Evolutionary conservation across 2,797 vertebrate species (phyloP).

Genomic region (Hirundo rustica): DNA sequence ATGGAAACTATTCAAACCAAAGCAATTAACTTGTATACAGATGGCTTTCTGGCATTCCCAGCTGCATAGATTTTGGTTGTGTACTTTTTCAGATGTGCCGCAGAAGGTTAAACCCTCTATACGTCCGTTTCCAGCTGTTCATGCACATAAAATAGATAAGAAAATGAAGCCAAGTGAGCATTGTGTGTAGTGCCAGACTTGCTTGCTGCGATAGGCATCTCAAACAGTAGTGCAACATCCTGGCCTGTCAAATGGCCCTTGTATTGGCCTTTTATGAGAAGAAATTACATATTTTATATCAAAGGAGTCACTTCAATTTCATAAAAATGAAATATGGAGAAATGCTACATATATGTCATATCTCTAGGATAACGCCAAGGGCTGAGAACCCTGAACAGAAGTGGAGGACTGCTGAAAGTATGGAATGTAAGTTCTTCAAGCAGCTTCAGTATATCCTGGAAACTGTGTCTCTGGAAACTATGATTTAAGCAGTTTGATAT

Average conservation of each 20-base stretch:
- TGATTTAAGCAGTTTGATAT: neutral
- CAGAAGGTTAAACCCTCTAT: slow-evolving; percentile 22
- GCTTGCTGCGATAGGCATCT: slow-evolving; percentile 22
- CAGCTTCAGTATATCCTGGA: neutral
- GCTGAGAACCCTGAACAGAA: neutral
- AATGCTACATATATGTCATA: neutral
- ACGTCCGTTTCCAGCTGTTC: slow-evolving; percentile 40
- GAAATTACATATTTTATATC: slow-evolving; percentile 39
- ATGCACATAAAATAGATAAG: slow-evolving; percentile 40
- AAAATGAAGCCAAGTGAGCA: slow-evolving; percentile 47
- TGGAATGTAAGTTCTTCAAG: neutral
- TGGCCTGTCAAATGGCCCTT: slow-evolving; percentile 19
- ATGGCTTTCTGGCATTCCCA: slow-evolving; percentile 58
- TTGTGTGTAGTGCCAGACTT: neutral
- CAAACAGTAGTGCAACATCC: slow-evolving; percentile 38
- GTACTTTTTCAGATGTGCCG: slow-evolving; percentile 39
- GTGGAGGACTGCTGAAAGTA: neutral
- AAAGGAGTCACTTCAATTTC: slow-evolving; percentile 16
- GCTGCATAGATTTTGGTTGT: slow-evolving; percentile 42
- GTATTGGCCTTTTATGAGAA: slow-evolving; percentile 32
- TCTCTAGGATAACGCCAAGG: neutral
- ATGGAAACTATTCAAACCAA: slow-evolving; percentile 30
- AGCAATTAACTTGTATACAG: slow-evolving; percentile 49
- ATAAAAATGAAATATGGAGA: slow-evolving; percentile 42
- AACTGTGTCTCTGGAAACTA: neutral